phyloP scores from a whole-genome alignment of 2,113 vertebrate species.

The Ivindomyrus marchei region DNA sequence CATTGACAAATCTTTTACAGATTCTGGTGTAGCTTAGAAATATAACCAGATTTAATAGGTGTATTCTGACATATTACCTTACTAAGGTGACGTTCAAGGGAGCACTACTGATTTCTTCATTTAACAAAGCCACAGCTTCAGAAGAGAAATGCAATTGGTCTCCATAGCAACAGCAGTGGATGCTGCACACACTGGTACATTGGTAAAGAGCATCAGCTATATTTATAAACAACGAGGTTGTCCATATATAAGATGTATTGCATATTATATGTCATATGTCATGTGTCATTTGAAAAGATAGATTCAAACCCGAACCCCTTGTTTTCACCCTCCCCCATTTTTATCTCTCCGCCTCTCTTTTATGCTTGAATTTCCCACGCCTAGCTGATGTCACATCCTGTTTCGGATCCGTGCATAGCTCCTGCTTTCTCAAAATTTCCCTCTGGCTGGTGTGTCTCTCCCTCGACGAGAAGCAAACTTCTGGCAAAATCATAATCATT shows the following conservation, averaged over 20 bases:
- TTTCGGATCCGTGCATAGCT: constrained; percentile 46
- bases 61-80: neutral
- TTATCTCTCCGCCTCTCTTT: constrained; percentile 8
- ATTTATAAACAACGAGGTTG: neutral
- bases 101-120: neutral
- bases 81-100: neutral
- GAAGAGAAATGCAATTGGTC: neutral
- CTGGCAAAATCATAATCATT: constrained; percentile 57
- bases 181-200: too few relatives aligned
- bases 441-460: constrained; percentile 37
- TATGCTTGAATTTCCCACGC: constrained; percentile 67
- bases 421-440: constrained; percentile 47
- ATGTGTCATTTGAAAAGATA: constrained; percentile 3
- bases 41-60: neutral
- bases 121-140: neutral
- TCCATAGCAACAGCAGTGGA: constrained; percentile 21
- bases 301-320: neutral
- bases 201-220: neutral
- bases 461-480: constrained; percentile 58
- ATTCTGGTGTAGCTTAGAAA: neutral
- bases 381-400: constrained; percentile 74
- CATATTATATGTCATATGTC: neutral
- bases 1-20: neutral
- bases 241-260: neutral
- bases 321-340: neutral